Percentiles rank a stretch among this genome's conserved stretches.
Evolutionary conservation across 1,140 invertebrate species (phyloP).

Genomic region (Propsilocerus akamusi): DNA sequence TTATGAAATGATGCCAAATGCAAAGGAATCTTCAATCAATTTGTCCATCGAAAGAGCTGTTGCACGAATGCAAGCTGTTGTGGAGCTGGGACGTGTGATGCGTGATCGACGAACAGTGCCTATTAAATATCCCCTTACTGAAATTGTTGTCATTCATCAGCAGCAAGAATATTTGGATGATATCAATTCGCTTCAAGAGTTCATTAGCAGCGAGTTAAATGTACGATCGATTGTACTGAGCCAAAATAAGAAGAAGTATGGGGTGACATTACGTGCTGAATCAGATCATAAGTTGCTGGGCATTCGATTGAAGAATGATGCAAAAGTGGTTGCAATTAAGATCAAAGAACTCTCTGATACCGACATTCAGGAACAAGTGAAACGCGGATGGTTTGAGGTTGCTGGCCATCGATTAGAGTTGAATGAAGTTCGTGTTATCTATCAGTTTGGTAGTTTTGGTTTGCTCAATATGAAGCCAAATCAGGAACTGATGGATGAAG

Average conservation of each 20-base stretch:
- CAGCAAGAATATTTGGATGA: conserved; percentile 63
- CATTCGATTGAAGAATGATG: conserved; percentile 68
- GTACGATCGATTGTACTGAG: conserved; percentile 75
- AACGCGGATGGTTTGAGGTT: conserved; percentile 49
- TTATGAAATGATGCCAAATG: conserved; percentile 70
- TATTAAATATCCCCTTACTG: conserved; percentile 90
- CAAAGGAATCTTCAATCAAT: conserved; percentile 57
- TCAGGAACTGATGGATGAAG: conserved; percentile 80
- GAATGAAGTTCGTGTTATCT: conserved; percentile 74
- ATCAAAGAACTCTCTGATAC: conserved; percentile 66
- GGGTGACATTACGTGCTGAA: conserved; percentile 82
- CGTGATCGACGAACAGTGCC: conserved; percentile 87
- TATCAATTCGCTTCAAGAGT: conserved; percentile 60
- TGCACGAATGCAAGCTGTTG: conserved; percentile 80
- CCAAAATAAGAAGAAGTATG: conserved; percentile 82
- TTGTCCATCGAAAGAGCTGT: conserved; percentile 78
- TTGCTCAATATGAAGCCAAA: conserved; percentile 64
- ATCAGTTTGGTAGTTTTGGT: conserved; percentile 51
- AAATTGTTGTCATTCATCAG: conserved; percentile 87
- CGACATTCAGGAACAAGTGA: conserved; percentile 60
- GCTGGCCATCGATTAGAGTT: conserved; percentile 56
- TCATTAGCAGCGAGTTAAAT: conserved; percentile 90
- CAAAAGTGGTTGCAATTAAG: conserved; percentile 68
- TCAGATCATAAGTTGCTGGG: conserved; percentile 80
- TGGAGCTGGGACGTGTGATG: conserved; percentile 83